Evolutionary conservation across 1,140 invertebrate species (phyloP), one percentile per base, ranked within the genome.

Genomic region (Dermatophagoides farinae): DNA sequence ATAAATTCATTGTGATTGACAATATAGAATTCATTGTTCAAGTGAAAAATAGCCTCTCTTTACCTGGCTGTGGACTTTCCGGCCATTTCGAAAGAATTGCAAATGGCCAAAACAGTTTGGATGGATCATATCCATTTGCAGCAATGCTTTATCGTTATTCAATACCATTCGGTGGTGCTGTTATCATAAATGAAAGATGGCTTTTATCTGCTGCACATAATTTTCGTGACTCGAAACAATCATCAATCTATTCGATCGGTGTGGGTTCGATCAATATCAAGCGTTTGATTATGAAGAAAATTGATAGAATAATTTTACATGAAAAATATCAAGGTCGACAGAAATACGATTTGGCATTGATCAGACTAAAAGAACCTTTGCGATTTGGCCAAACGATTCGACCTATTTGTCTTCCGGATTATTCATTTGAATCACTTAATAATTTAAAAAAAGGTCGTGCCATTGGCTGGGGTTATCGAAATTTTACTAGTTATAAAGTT

Each of bases 341-440:
- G 39, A 60, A 50, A 1, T 57, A 61, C 16, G 66, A 66, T 46
- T 47, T 66, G 8, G 65, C 66, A 14, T 41, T 66, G 1, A 43
- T 66, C 14, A 62, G 65, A 55, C 23, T 64, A 14, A 64, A 57
- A n/a, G 43, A 57, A 5, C 60, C 60, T 0, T 52, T 66, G 1
- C 61, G 49, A 18, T 65, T 65, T 39, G 67, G 18, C 6, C 52
- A 60, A 43, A 57, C 44, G 9, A 61, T 66, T 1, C 43, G 58
- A 41, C 65, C 66, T 2, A 39, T 66, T 23, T 66, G 65, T 18
- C 31, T 66, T 20, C 65, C 65, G 0, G 23, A 46, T 14, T 47
- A 60, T 43, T 47, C 58, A 11, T 60, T 49, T 23, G 44, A 60
- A 52, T 44, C 58, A 39, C 14, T 37, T 4, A 37, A 31, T 9